A percentile compares a stretch with the other conserved stretches of the same genome.
Conservation (phyloP, 2,888 invertebrate species). For the Leucoma salicis region DNA sequence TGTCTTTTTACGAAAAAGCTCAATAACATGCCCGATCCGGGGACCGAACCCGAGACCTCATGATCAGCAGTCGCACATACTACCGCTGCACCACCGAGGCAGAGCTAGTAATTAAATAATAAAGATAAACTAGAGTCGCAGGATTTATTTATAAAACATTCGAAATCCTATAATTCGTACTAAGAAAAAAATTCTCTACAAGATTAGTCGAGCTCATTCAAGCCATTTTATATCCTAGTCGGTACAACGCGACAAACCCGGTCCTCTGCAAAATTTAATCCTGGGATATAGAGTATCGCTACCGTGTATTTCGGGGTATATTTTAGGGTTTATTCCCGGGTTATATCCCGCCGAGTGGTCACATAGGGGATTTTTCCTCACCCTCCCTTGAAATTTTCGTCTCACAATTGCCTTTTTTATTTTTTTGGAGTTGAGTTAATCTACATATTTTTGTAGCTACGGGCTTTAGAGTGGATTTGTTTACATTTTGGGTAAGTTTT, state of each 20-base stretch:
- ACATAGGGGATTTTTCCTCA: conserved; percentile 45
- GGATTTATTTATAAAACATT: too few relatives aligned
- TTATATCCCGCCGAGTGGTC: conserved; percentile 50
- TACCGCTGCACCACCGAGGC: too few relatives aligned
- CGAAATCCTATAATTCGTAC: conserved; percentile 33
- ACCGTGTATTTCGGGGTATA: conserved; percentile 40
- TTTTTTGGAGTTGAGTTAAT: conserved; percentile 40
- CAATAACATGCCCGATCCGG: too few relatives aligned
- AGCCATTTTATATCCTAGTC: conserved; percentile 52
- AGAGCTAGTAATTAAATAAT: too few relatives aligned
- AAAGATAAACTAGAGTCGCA: too few relatives aligned
- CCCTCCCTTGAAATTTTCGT: conserved; percentile 37
- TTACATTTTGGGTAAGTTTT: conserved; percentile 4
- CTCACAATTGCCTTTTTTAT: conserved; percentile 44
- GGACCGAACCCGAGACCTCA: too few relatives aligned
- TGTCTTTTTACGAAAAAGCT: too few relatives aligned
- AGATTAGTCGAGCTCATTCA: conserved; percentile 32
- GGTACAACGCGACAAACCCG: conserved; percentile 49
- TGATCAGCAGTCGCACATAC: too few relatives aligned
- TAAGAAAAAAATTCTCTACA: conserved; percentile 33
- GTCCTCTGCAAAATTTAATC: conserved; percentile 70
- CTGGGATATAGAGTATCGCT: conserved; percentile 63
- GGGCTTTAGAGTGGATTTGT: conserved; percentile 28
- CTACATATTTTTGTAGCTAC: conserved; percentile 46
- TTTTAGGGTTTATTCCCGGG: conserved; percentile 37